Conservation (phyloP, 2,797 vertebrate species). For the Menidia menidia region DNA sequence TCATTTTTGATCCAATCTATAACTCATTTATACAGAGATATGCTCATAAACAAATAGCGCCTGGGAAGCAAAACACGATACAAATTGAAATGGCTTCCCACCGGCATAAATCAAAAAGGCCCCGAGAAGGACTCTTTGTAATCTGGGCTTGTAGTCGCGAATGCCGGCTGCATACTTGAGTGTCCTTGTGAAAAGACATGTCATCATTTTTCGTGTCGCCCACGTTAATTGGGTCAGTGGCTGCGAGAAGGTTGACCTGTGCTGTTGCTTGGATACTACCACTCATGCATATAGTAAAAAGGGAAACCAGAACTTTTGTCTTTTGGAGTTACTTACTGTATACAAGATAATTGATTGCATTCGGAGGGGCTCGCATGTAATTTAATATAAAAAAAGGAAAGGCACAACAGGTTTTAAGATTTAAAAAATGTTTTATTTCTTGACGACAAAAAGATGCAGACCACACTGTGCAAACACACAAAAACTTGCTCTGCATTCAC, state of each 20-base stretch:
- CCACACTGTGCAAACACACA: slow-evolving; percentile 48
- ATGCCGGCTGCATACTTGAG: slow-evolving; percentile 53
- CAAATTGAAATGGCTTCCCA: slow-evolving; percentile 57
- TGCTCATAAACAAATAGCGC: slow-evolving; percentile 52
- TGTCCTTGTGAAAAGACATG: slow-evolving; percentile 69
- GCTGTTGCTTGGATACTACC: slow-evolving; percentile 79
- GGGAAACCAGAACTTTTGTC: slow-evolving; percentile 43
- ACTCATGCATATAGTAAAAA: slow-evolving; percentile 59
- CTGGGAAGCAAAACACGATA: slow-evolving; percentile 31
- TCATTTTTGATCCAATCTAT: slow-evolving; percentile 36
- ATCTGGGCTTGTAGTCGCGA: slow-evolving; percentile 53
- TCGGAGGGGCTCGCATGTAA: slow-evolving; percentile 12
- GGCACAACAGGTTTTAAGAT: slow-evolving; percentile 28
- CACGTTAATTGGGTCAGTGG: slow-evolving; percentile 80
- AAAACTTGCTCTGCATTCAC: slow-evolving; percentile 32
- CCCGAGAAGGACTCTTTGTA: slow-evolving; percentile 37
- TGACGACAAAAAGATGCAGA: slow-evolving; percentile 58
- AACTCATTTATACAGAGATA: slow-evolving; percentile 43
- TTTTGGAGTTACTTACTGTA: slow-evolving; percentile 41
- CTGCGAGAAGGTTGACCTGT: slow-evolving; percentile 70
- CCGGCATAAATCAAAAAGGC: slow-evolving; percentile 59
- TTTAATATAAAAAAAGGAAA: slow-evolving; percentile 1
- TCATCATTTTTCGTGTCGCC: slow-evolving; percentile 74
- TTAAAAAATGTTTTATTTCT: slow-evolving; percentile 68
- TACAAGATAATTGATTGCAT: slow-evolving; percentile 26